phyloP scores from a whole-genome alignment of 1,140 invertebrate species.

The Aphis craccivora region DNA sequence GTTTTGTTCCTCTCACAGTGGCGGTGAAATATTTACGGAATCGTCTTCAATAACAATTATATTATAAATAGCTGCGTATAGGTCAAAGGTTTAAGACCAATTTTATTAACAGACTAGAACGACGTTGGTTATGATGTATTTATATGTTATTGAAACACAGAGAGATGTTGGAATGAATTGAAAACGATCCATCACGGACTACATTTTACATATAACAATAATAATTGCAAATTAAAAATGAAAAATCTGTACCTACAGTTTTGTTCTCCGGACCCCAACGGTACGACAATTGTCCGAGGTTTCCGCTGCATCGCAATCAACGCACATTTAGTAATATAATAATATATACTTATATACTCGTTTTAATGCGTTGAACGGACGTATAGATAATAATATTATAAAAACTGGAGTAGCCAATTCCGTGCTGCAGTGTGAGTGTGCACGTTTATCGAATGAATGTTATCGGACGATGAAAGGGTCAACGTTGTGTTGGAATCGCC shows the following conservation, averaged over 20 bases:
- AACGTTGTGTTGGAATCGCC: constrained; percentile 30
- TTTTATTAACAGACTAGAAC: background rate
- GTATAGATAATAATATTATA: background rate
- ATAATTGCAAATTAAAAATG: background rate
- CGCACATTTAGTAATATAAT: background rate
- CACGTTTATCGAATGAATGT: constrained; percentile 37
- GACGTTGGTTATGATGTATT: background rate
- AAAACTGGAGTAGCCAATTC: background rate
- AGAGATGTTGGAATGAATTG: background rate
- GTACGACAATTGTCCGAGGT: background rate
- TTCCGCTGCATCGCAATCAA: background rate
- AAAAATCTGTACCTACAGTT: background rate
- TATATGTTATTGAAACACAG: background rate
- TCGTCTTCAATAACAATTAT: background rate
- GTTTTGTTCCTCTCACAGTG: background rate
- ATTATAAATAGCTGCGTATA: background rate
- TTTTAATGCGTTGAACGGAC: background rate
- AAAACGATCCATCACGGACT: background rate
- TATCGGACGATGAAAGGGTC: constrained; percentile 48
- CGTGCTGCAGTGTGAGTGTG: background rate
- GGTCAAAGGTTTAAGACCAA: background rate
- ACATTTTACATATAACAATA: background rate
- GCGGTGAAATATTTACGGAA: background rate
- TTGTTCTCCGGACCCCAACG: background rate
- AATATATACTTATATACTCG: background rate